Evolutionary conservation across 2,888 invertebrate species (phyloP), one percentile per base, ranked within the genome.

Genomic region (Ypsolopha scabrella): DNA sequence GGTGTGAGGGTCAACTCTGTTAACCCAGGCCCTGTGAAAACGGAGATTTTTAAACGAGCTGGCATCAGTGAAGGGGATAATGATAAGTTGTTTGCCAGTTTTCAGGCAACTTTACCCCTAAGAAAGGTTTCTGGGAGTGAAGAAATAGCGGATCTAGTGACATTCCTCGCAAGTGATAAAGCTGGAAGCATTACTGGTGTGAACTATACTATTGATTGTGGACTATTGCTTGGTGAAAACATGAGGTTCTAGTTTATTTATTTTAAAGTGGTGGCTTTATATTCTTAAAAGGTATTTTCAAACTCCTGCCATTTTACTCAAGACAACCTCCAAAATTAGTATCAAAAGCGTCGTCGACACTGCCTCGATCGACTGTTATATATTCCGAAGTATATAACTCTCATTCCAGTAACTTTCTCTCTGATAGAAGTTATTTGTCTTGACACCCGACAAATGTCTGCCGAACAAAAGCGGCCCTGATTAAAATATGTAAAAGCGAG

Each of bases 1-100:
- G 78, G 80, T 36, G 73, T 82, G 2, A 64, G 81, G 61, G 78
- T 78, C 6, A 82, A 82, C 43, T 60, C 75, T 9, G 74, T 82
- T 2, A 79, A 77, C 53, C 80, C 81, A 11, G 81, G 82, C 1
- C 73, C 75, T 2, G 71, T 80, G 8, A 70, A 63, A 47, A 81
- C 80, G 0, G 68, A 75, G 45, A 52, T 82, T 2, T 75, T 80
- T 48, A 68, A 60, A 53, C 58, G 68, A 54, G 67, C 67, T 0
- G 77, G 79, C n/a, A 59, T 79, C 56, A 68, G 59, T 37, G 67
- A 68, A 9, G 63, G 61, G 14, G 63, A 63, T 7, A 66, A 65
- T 36, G 66, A 69, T 6, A 60, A 57, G 55, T 64, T 75, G 59
- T 73, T 71, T 38, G 55, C 60, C 13, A 60, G 55, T 14, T 62